phyloP scores from a whole-genome alignment of 1,140 invertebrate species.

The Diplogasteroides magnus region DNA sequence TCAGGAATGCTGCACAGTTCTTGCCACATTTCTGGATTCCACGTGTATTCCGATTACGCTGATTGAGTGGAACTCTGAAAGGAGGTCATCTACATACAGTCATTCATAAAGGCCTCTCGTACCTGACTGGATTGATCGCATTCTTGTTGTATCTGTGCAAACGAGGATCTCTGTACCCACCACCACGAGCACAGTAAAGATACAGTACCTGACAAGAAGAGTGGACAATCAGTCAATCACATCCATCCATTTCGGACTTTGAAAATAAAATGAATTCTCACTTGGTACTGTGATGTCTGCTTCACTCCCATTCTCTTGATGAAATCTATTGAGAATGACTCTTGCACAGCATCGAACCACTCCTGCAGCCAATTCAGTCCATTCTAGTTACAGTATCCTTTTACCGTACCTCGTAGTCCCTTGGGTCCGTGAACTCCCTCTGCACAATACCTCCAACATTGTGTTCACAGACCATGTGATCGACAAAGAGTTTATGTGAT shows the following conservation, averaged over 20 bases:
- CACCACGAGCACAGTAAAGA: conserved; percentile 14
- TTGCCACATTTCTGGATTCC: conserved; percentile 2
- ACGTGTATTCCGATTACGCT: background rate
- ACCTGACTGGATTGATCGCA: background rate
- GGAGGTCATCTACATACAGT: background rate
- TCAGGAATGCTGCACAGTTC: conserved; percentile 17
- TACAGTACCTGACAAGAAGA: conserved; percentile 9
- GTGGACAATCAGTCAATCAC: too few relatives aligned
- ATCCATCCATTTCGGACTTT: background rate
- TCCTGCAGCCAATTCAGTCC: conserved; percentile 6
- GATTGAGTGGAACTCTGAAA: background rate
- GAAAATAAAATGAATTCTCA: background rate
- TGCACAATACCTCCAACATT: conserved; percentile 14
- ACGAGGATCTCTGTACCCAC: background rate
- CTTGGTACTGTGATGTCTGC: conserved; percentile 13
- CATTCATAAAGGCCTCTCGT: background rate
- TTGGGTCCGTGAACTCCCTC: conserved; percentile 18
- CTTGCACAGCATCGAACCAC: conserved; percentile 20
- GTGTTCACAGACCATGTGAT: conserved; percentile 13
- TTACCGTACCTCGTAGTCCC: conserved; percentile 17
- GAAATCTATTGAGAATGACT: conserved; percentile 18
- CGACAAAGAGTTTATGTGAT: conserved; percentile 18
- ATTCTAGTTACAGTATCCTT: background rate
- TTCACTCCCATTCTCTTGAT: conserved; percentile 20
- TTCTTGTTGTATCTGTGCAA: background rate